These are phyloP conservation scores for Oreocharis arfaki DNA, from an alignment of 2,113 vertebrate species.

Conservation along the genomic window DNA sequence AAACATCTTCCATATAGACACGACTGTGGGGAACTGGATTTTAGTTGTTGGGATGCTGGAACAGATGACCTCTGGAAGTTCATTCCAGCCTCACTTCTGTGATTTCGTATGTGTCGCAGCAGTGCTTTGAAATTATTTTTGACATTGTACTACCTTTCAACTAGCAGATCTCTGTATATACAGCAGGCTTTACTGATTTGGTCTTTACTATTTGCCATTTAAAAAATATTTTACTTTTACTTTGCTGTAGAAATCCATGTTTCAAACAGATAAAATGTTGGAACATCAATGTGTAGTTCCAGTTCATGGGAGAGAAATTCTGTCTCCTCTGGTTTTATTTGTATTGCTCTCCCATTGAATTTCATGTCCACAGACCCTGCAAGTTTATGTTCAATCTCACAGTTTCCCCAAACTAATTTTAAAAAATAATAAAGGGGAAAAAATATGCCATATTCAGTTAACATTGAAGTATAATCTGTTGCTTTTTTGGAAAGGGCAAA, in stretches of 20 bases:
- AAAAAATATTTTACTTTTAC: neutral
- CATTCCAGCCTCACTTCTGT: neutral
- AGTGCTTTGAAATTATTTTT: neutral
- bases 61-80: neutral
- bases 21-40: neutral
- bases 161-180: neutral
- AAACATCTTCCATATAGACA: rapidly evolving
- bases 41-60: neutral
- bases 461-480: neutral
- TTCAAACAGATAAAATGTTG: neutral
- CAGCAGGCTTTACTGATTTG: neutral
- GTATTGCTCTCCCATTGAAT: neutral
- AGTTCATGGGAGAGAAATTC: neutral
- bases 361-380: neutral
- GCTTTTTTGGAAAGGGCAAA: neutral
- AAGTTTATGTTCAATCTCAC: neutral
- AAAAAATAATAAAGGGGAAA: neutral
- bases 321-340: neutral
- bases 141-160: neutral
- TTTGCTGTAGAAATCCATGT: neutral
- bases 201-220: neutral
- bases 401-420: neutral
- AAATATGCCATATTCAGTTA: neutral
- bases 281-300: neutral
- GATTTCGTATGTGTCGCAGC: neutral